Evolutionary conservation across 2,797 vertebrate species (phyloP), one percentile per base, ranked within the genome.

Genomic region (Buceros bicornis): DNA sequence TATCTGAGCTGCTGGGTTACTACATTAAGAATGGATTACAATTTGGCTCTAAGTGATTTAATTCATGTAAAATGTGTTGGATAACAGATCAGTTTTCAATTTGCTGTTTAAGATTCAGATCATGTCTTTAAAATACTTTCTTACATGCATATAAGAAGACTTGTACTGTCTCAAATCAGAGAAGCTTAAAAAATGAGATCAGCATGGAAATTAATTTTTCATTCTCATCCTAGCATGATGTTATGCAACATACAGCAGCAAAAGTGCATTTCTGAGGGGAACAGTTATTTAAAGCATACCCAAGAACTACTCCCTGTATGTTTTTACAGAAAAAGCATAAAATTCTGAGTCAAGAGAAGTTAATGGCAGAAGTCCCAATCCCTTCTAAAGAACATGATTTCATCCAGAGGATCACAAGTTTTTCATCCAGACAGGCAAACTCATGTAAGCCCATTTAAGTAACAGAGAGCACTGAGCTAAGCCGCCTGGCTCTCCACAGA

Each of bases 1-100:
- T 87, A 85, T 62, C 72, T 60, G 35, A 89, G 37, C 9, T 84
- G 70, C 57, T 94, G 81, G 87, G 53, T 82, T 87, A 64, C 45
- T 93, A 78, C n/a, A 19, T 91, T 93, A 91, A 57, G 56, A 95
- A 91, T 89, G 42, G 72, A 54, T 96, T 97, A 89, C 80, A 54
- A 62, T 84, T 95, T 92, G 73, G 17, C 48, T 94, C 13, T 71
- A 89, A 91, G 51, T 77, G 73, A 80, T 94, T 92, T 95, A 88
- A 61, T 91, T 88, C 50, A 66, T 74, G 48, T 70, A 85, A 91
- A 70, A 92, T 79, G 21, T 81, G 64, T 89, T 86, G 53, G 56
- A 65, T 79, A 95, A 89, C 69, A 86, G 67, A 81, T 73, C 47
- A 66, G 74, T 96, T 91, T 88, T 90, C 31, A 74, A 53, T 77